Evolutionary conservation across 2,888 invertebrate species (phyloP), one percentile per base, ranked within the genome.

Genomic region (Brachynemurus nebulosus): DNA sequence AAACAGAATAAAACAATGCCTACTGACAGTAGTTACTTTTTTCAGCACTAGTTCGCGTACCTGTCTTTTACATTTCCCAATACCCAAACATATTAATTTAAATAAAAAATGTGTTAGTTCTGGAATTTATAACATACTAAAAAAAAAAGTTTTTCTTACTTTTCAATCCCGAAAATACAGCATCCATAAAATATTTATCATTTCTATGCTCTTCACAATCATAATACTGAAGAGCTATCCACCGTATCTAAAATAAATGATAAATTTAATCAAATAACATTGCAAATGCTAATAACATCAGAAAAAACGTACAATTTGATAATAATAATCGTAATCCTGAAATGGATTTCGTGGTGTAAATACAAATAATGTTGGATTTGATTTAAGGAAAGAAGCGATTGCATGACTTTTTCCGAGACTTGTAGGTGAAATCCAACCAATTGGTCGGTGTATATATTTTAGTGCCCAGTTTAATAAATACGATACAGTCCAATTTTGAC

Each of bases 261-360:
- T 11, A 36, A 47, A 47, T 18, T 45, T 8, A 18, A 12, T 12
- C 11, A 43, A 44, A 43, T 16, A 39, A 40, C 8, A 39, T 3
- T 16, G 18, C 43, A 47, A 36, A 19, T n/a, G n/a, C 11, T 12
- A 8, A 7, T 37, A 27, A 11, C 11, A 11, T 39, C 19, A 25
- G n/a, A 40, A 40, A 36, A 41, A 18, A 57, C 62, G 70, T 68
- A 86, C 86, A 74, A 86, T 65, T 53, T 77, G 69, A 59, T 79
- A 83, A 54, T 78, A 73, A 40, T 81, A 79, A 53, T 76, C 71
- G 51, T 72, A 68, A 42, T 67, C 63, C 55, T 73, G 69, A 33
- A 84, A 64, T n/a, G 84, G 79, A 62, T 83, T 82, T 47, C 78
- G 67, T 6, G 86, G 85, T 1, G 86, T 83, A 55, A 89, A 88